Evolutionary conservation across 2,797 vertebrate species (phyloP), one percentile per base, ranked within the genome.

Genomic region (Aplochiton taeniatus): DNA sequence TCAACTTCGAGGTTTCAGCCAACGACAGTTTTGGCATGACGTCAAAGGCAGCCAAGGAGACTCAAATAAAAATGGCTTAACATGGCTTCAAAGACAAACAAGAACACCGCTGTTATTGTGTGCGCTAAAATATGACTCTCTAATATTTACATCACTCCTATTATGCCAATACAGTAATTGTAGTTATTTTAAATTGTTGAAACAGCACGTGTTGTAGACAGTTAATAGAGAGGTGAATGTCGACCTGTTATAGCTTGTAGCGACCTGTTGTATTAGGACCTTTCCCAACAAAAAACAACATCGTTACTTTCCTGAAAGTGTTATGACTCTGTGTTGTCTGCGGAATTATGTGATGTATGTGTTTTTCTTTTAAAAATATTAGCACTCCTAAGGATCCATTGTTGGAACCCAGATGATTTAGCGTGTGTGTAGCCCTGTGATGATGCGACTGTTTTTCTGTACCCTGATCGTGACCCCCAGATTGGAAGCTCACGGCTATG

Each of bases 51-150:
- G 4, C 42, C 12, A 59, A 13, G 42, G 17, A 48, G 56, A 18
- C 58, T 58, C 79, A 69, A 83, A 75, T 73, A 80, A 75, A 78
- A 77, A 80, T 83, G 81, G 78, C 81, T 74, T 68, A 59, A 81
- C 78, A 73, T 81, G 66, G 71, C 12, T 72, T 66, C 74, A 43
- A 60, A 31, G 18, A 68, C 13, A n/a, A 70, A 69, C 13, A 1
- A 46, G 16, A 49, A 3, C 12, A 10, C 11, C 8, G 14, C 16
- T 11, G n/a, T 8, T 63, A 19, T 48, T 50, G 41, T 1, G 7
- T 31, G 31, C 31, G 6, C 31, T 3, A 7, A 20, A 73, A 63
- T 60, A 17, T 13, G 5, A 11, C n/a, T 66, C 70, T 49, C n/a
- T 56, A 48, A 64, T 61, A 59, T 62, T 76, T 52, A 53, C 47